phyloP scores from a whole-genome alignment of 1,140 invertebrate genomes.

The Pteromalus puparum region DNA sequence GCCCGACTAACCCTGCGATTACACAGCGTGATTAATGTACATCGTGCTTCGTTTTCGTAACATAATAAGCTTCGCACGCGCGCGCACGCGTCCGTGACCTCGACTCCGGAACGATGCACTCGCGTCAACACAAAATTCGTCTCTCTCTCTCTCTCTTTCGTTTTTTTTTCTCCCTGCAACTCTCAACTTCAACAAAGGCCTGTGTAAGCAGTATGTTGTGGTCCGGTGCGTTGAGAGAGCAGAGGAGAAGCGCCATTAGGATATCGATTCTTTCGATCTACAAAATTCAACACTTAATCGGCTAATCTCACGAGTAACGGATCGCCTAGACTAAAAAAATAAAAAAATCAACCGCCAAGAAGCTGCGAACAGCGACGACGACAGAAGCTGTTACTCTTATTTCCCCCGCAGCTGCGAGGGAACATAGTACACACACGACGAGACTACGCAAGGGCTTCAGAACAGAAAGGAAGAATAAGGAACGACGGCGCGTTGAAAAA shows the following conservation, averaged over 20 bases:
- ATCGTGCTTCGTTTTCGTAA: constrained; percentile 17
- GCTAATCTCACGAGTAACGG: no score
- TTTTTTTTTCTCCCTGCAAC: constrained; percentile 1
- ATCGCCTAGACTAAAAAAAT: no score
- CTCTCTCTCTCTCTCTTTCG: not conserved
- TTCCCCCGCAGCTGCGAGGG: no score
- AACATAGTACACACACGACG: no score
- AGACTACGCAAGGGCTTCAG: no score
- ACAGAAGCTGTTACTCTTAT: no score
- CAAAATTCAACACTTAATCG: no score
- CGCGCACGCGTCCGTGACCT: not conserved
- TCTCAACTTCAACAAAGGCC: constrained; percentile 64
- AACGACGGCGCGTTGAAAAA: not conserved
- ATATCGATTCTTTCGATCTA: no score
- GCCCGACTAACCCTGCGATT: constrained; percentile 21
- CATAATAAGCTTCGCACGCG: constrained; percentile 22
- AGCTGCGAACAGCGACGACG: no score
- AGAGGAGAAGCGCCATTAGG: not conserved
- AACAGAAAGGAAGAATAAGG: not conserved
- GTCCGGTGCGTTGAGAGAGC: constrained; percentile 52
- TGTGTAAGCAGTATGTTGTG: no score
- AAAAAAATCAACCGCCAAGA: no score
- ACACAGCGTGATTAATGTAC: constrained; percentile 38
- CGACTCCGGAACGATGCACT: not conserved
- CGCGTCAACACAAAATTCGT: not conserved